These are phyloP conservation scores for Brachyptera putata DNA, from an alignment of 2,888 invertebrate species.

Conservation along the genomic window DNA sequence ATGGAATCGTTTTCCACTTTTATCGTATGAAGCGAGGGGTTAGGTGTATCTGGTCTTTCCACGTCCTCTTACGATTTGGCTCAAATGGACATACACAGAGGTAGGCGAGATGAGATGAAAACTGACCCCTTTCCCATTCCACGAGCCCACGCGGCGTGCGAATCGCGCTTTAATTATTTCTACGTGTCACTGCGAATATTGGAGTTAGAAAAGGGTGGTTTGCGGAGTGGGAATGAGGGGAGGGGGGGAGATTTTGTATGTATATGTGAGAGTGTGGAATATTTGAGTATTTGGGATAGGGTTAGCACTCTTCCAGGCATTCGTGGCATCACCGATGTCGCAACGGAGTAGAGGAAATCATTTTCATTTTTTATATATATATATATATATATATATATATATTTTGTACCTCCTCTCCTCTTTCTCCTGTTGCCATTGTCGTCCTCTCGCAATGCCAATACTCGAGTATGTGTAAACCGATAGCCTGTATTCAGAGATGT, in stretches of 20 bases:
- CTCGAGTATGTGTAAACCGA: slow-evolving; percentile 3
- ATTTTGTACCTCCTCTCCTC: not conserved
- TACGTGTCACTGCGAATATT: slow-evolving; percentile 33
- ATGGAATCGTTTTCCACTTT: slow-evolving; percentile 4
- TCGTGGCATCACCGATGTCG: not conserved
- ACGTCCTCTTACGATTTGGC: not conserved
- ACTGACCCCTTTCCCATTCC: slow-evolving; percentile 14
- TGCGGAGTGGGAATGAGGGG: slow-evolving; percentile 1
- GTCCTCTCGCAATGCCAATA: slow-evolving; percentile 5
- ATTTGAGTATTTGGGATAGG: slow-evolving; percentile 18
- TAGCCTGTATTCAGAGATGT: slow-evolving; percentile 13
- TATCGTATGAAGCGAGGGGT: too few relatives aligned
- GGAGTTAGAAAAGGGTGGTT: slow-evolving; percentile 28
- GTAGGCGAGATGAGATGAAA: slow-evolving; percentile 24
- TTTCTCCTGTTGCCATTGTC: not conserved
- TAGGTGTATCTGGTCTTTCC: slow-evolving; percentile 17
- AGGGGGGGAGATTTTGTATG: not conserved
- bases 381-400: too few relatives aligned
- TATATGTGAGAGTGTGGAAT: slow-evolving; percentile 17
- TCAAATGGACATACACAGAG: slow-evolving; percentile 8
- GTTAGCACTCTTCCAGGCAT: not conserved
- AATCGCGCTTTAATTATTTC: slow-evolving; percentile 34
- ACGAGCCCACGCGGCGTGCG: slow-evolving; percentile 27
- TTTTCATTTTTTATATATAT: slow-evolving; percentile 16
- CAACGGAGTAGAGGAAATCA: not conserved